phyloP scores from a whole-genome alignment of 2,888 invertebrate species.

The Gandaritis pyraliata region DNA sequence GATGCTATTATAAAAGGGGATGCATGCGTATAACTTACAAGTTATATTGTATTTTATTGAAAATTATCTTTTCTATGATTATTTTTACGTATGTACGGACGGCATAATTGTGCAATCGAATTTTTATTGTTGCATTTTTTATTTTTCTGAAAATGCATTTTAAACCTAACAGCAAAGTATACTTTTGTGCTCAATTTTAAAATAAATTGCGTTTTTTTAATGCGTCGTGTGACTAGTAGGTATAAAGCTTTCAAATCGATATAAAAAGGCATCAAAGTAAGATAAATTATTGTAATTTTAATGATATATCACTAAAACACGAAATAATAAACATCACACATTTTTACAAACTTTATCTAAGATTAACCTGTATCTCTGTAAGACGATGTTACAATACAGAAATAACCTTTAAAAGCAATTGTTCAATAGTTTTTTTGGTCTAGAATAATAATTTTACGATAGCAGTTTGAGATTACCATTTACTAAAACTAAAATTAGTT shows the following conservation, averaged over 20 bases:
- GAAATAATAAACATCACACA: conserved; percentile 29
- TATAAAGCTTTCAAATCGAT: conserved; percentile 2
- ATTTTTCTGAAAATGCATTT: conserved; percentile 48
- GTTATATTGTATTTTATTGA: neutral
- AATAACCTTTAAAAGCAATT: neutral
- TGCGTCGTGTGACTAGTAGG: conserved; percentile 7
- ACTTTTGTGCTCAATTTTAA: conserved; percentile 60
- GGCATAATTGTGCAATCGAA: conserved; percentile 14
- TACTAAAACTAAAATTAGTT: too few species aligned
- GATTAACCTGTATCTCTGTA: too few species aligned
- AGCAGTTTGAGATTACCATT: too few species aligned
- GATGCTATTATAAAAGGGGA: neutral
- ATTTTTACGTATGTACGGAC: conserved; percentile 12
- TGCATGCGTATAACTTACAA: conserved; percentile 6
- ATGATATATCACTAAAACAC: conserved; percentile 9
- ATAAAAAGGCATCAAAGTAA: neutral
- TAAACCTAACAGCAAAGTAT: conserved; percentile 54
- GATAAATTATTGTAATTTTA: neutral
- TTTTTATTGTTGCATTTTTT: conserved; percentile 15
- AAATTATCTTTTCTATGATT: neutral
- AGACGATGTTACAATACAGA: conserved; percentile 5
- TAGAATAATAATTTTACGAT: too few species aligned
- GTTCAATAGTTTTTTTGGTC: too few species aligned
- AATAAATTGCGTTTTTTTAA: conserved; percentile 8
- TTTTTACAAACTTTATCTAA: neutral